Base-by-base conservation (phyloP, 1,140 invertebrate species). In the Pogonus chalceus region DNA sequence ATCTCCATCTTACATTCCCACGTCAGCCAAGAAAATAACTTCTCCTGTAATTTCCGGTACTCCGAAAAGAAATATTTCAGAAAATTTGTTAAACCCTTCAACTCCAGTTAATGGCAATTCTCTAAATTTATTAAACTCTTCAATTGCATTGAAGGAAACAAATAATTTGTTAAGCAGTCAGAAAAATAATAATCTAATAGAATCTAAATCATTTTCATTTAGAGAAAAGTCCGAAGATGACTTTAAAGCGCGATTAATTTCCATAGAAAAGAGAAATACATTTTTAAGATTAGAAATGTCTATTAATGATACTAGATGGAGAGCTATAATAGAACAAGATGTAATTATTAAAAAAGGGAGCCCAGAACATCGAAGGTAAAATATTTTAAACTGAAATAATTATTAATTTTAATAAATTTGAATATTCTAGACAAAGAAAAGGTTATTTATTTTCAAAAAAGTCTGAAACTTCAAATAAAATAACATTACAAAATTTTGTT, bases 371-470 rank as follows among this genome's bases (percentile, higher is more conserved):
- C 54, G 4, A 46, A 55, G 35, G 54, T 58, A 35, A 35, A 49
- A 39, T 14, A 35, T 3, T 23, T 14, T 10, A 49, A 21, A 21
- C 7, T 9, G 14, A 37, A 52, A 52, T 47, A 23, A 47, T 53
- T 1, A 47, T 46, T 7, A 16, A 56, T 23, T 35, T 23, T 39
- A 12, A 22, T 51, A 31, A 26, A 55, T 35, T 43, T 48, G 49
- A 35, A 53, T 54, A 54, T 56, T 56, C 52, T 53, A 63, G 60
- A 46, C 53, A 57, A 46, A 49, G 51, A 53, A n/a, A 43, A 14
- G 63, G 63, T n/a, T 20, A 58, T 21, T 56, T 65, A 43, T 61
- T 51, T 43, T 50, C 35, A 2, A 60, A 64, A 53, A 51, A 54
- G 49, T 39, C n/a, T 16, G n/a, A 12, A 39, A 56, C 23, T 35